These are phyloP conservation scores for Orthonevra nobilis DNA, from an alignment of 2,888 invertebrate species.

Conservation along the genomic window DNA sequence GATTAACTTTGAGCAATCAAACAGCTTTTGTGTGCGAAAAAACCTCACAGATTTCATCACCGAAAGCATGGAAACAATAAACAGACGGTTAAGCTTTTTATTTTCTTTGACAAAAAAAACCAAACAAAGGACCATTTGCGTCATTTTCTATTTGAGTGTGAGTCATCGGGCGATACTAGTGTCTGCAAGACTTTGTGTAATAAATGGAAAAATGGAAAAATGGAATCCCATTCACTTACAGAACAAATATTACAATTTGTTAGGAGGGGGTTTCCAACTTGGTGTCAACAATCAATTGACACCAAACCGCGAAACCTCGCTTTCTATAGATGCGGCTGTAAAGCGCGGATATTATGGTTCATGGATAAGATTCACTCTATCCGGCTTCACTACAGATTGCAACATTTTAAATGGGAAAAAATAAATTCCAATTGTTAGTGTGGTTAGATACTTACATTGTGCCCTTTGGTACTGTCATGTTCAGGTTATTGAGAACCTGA, in stretches of 20 bases:
- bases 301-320: slow-evolving; percentile 13
- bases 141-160: not conserved
- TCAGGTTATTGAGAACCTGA: slow-evolving; percentile 92
- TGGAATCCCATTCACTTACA: not conserved
- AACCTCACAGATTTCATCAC: not conserved
- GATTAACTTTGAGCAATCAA: not conserved
- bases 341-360: slow-evolving; percentile 11
- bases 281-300: slow-evolving; percentile 33
- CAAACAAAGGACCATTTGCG: slow-evolving; percentile 13
- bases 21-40: not conserved
- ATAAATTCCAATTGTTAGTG: not conserved
- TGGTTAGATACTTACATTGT: slow-evolving; percentile 89
- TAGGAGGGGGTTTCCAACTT: not conserved
- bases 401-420: not conserved
- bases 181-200: not conserved
- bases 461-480: slow-evolving; percentile 96
- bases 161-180: not conserved
- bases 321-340: not conserved
- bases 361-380: slow-evolving; percentile 6
- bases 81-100: not conserved
- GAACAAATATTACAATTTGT: slow-evolving; percentile 13
- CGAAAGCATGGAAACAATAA: not conserved
- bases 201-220: slow-evolving; percentile 11
- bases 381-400: not conserved
- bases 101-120: not conserved